Conservation (phyloP, 2,113 vertebrate species). For the Heterotilapia buettikoferi region DNA sequence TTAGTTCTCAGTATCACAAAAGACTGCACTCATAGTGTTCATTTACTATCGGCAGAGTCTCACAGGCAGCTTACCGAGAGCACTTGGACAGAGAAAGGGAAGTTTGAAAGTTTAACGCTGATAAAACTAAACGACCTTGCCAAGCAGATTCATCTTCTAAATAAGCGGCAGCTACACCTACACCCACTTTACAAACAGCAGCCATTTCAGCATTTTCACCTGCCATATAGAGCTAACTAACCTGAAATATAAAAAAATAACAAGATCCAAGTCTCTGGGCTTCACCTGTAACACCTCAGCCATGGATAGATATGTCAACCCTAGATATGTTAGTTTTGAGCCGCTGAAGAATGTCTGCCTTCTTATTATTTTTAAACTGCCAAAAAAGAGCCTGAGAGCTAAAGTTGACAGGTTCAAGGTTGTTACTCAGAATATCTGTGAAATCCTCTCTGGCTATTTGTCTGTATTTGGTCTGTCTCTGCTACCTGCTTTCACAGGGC, state of each 20-base stretch:
- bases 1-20: background rate
- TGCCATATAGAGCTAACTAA: background rate
- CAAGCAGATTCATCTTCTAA: background rate
- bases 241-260: conserved; percentile 5
- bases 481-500: background rate
- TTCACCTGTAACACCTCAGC: conserved; percentile 10
- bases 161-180: background rate
- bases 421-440: conserved; percentile 22
- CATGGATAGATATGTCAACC: conserved; percentile 27
- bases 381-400: background rate
- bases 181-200: background rate
- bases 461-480: conserved; percentile 15
- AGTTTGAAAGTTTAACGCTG: background rate
- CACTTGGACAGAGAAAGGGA: background rate
- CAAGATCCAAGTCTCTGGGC: background rate
- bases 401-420: conserved; percentile 25
- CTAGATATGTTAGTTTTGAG: conserved; percentile 21
- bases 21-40: background rate
- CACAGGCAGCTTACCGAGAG: background rate
- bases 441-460: conserved; percentile 32
- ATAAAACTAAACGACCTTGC: background rate
- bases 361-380: conserved; percentile 1
- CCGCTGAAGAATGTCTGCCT: background rate
- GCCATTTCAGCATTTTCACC: background rate
- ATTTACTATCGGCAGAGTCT: background rate